A percentile compares a stretch with the other conserved stretches of the same genome.
Evolutionary conservation across 2,888 invertebrate genomes (phyloP).

Genomic region (Auanema sp.): DNA sequence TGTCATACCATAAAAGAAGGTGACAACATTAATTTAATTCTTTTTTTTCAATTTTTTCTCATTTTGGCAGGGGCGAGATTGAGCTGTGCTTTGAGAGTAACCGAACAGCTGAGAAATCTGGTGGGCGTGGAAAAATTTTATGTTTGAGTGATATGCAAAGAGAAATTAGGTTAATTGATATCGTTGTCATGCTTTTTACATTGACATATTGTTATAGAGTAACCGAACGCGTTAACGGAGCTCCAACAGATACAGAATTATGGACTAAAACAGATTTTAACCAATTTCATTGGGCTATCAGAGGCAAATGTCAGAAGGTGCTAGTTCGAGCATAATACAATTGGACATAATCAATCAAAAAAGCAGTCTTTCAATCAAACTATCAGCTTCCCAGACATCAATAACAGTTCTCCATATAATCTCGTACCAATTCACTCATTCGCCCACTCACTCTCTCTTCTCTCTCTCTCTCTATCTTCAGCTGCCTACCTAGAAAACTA

Average conservation of each 20-base stretch:
- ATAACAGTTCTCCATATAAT: too few species aligned
- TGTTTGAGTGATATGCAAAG: constrained; percentile 43
- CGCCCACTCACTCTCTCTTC: background rate
- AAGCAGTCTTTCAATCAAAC: background rate
- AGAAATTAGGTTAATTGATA: constrained; percentile 37
- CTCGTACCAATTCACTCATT: background rate
- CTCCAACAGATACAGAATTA: constrained; percentile 42
- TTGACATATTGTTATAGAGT: constrained; percentile 34
- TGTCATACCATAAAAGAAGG: constrained; percentile 47
- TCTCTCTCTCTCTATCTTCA: constrained; percentile 10
- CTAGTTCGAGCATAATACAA: constrained; percentile 21
- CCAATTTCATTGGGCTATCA: constrained; percentile 57
- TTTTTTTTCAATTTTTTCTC: background rate
- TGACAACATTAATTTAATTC: constrained; percentile 1
- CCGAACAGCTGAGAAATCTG: constrained; percentile 49
- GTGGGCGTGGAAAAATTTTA: constrained; percentile 49
- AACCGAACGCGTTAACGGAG: constrained; percentile 46
- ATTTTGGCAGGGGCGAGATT: constrained; percentile 33
- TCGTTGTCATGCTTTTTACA: background rate
- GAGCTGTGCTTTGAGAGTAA: constrained; percentile 55
- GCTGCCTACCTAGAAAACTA: too few species aligned
- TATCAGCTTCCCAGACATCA: too few species aligned
- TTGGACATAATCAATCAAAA: background rate
- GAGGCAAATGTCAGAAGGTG: constrained; percentile 51
- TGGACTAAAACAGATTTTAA: constrained; percentile 56